Conservation (phyloP, 2,797 vertebrate genomes). For the Sebastes itinus region DNA sequence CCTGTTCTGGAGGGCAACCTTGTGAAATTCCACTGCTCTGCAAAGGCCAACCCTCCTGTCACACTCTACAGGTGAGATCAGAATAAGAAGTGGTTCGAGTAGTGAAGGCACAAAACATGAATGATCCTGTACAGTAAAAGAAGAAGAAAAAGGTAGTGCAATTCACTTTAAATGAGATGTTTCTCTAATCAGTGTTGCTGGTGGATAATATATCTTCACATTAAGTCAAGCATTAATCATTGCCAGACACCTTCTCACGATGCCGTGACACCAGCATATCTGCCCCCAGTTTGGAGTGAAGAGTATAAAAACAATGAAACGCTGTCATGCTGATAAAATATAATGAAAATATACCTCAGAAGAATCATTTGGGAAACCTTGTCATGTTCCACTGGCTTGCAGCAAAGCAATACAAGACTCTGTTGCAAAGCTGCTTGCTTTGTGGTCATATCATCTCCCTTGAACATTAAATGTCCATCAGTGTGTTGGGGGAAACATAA, state of each 20-base stretch:
- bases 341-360: constrained; percentile 46
- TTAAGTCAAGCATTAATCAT: constrained; percentile 52
- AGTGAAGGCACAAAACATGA: not conserved
- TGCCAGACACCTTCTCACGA: constrained; percentile 38
- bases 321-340: constrained; percentile 25
- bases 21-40: constrained; percentile 95
- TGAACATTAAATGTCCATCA: constrained; percentile 62
- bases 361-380: constrained; percentile 47
- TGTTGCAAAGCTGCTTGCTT: constrained; percentile 48
- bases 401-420: constrained; percentile 40
- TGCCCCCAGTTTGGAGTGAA: constrained; percentile 29
- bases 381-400: constrained; percentile 52
- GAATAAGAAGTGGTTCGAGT: not conserved
- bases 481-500: constrained; percentile 35
- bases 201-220: constrained; percentile 38
- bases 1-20: constrained; percentile 93
- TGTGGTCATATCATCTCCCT: constrained; percentile 48
- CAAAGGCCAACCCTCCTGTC: constrained; percentile 97
- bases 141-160: not conserved
- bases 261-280: constrained; percentile 45
- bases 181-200: constrained; percentile 31
- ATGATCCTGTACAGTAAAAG: not conserved
- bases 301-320: constrained; percentile 32
- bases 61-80: constrained; percentile 92
- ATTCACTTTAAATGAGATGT: constrained; percentile 14